Conservation (phyloP, 2,113 vertebrate genomes). For the Eubucco bourcierii region DNA sequence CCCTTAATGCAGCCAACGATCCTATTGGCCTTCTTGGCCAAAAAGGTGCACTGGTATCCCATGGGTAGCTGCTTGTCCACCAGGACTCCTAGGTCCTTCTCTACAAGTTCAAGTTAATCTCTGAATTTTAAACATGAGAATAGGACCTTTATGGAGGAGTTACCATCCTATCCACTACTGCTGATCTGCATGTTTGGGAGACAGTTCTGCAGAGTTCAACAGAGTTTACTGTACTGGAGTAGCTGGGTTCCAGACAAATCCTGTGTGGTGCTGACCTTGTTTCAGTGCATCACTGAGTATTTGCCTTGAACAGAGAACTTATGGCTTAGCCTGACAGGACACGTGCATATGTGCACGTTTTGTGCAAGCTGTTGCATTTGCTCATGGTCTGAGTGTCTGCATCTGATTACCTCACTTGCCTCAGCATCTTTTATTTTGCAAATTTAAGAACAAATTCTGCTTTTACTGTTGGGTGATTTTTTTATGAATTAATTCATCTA, state of each 20-base stretch:
- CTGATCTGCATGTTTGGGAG: neutral
- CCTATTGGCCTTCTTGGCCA: no score
- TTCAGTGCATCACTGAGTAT: neutral
- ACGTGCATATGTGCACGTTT: slow-evolving; percentile 13
- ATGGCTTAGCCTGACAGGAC: neutral
- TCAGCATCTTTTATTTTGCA: slow-evolving; percentile 51
- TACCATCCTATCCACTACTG: neutral
- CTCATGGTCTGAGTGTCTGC: slow-evolving; percentile 13
- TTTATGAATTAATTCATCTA: slow-evolving; percentile 31
- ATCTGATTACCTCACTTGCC: slow-evolving; percentile 56
- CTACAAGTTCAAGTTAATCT: no score
- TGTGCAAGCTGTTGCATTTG: slow-evolving; percentile 4
- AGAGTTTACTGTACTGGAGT: neutral
- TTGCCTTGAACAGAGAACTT: slow-evolving; percentile 13
- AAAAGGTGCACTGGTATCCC: no score
- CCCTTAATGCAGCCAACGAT: no score
- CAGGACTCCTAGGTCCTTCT: no score
- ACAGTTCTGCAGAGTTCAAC: neutral
- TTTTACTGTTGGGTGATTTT: neutral
- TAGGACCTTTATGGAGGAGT: neutral
- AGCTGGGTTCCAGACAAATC: neutral
- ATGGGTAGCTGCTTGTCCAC: no score
- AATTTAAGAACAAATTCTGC: slow-evolving; percentile 22
- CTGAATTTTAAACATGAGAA: no score
- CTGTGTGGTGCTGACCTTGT: neutral